Evolutionary conservation across 1,140 invertebrate genomes (phyloP).

Genomic region (Hermatobates lingyangjiaoensis): DNA sequence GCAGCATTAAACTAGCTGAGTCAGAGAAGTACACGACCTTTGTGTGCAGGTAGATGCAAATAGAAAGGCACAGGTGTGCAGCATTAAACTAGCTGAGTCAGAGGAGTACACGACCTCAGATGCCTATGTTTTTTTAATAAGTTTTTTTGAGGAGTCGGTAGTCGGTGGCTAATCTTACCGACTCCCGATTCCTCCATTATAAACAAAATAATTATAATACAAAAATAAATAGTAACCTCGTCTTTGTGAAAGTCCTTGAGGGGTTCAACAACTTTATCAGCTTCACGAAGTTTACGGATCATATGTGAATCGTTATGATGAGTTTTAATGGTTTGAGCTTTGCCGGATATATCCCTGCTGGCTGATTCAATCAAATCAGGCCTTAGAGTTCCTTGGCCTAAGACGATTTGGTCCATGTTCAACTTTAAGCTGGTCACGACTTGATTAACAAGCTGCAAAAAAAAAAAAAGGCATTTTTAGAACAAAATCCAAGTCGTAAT

Average conservation of each 20-base stretch:
- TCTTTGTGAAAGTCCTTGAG: slow-evolving; percentile 98
- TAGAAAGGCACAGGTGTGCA: too few species aligned
- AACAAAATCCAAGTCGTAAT: too few species aligned
- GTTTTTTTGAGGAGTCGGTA: too few species aligned
- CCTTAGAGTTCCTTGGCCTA: slow-evolving; percentile 80
- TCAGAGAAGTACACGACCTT: too few species aligned
- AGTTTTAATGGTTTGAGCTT: slow-evolving; percentile 95
- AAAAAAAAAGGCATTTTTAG: background rate
- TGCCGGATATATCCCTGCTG: slow-evolving; percentile 59
- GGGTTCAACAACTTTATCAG: slow-evolving; percentile 89
- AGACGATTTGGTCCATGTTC: slow-evolving; percentile 65
- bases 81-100: too few species aligned
- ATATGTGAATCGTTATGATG: slow-evolving; percentile 98
- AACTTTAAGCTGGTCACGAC: slow-evolving; percentile 62
- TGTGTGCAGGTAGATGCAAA: too few species aligned
- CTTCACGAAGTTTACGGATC: slow-evolving; percentile 65
- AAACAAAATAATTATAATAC: too few species aligned
- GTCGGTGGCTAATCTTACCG: too few species aligned
- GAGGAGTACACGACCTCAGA: too few species aligned
- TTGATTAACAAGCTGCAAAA: slow-evolving; percentile 49
- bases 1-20: too few species aligned
- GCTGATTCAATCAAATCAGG: slow-evolving; percentile 98
- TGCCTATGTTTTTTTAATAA: too few species aligned
- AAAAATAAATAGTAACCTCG: slow-evolving; percentile 70
- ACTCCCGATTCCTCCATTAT: too few species aligned